phyloP scores from a whole-genome alignment of 1,140 invertebrate species.

The Brachionus plicatilis region DNA sequence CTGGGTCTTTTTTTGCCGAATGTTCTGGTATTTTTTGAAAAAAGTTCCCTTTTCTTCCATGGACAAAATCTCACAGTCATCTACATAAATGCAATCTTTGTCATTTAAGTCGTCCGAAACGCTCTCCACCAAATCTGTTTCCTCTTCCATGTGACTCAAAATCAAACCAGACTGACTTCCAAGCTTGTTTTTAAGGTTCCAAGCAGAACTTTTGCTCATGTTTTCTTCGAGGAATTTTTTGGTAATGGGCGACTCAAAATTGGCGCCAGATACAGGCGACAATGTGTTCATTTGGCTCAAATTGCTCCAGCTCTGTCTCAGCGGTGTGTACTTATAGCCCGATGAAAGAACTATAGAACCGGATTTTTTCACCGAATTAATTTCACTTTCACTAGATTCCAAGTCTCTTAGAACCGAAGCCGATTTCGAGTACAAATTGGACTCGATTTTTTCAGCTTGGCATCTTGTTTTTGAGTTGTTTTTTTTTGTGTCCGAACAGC shows the following conservation, averaged over 20 bases:
- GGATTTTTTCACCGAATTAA: background rate
- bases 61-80: background rate
- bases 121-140: background rate
- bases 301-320: constrained; percentile 37
- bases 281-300: constrained; percentile 17
- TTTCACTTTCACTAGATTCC: background rate
- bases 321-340: constrained; percentile 32
- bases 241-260: constrained; percentile 16
- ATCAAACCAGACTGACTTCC: background rate
- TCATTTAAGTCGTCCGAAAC: background rate
- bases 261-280: background rate
- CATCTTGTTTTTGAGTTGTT: background rate
- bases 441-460: background rate
- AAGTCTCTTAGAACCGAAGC: background rate
- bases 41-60: background rate
- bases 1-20: constrained; percentile 37
- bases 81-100: constrained; percentile 30
- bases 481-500: background rate
- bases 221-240: constrained; percentile 29
- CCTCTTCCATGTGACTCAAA: constrained; percentile 3
- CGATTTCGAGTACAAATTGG: constrained; percentile 15
- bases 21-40: constrained; percentile 34
- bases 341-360: constrained; percentile 8
- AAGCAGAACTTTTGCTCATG: background rate
- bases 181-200: background rate